Percentiles rank a stretch among this genome's conserved stretches.
Conservation (phyloP, 2,113 vertebrate genomes). For the Antennarius striatus region DNA sequence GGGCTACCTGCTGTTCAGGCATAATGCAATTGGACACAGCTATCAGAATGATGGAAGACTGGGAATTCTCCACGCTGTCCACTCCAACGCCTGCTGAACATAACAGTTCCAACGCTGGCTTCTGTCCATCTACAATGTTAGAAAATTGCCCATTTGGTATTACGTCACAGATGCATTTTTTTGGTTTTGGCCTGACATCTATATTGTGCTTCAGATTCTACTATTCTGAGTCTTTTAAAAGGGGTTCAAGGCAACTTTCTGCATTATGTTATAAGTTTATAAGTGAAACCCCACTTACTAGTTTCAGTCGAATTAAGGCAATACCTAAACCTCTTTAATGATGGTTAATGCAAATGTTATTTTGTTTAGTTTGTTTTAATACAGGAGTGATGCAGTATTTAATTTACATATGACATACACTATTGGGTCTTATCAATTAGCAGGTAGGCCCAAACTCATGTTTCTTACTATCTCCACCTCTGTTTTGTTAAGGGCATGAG, state of each 20-base stretch:
- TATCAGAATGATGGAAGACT: constrained; percentile 88
- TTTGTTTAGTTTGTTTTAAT: no score
- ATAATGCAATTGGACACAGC: constrained; percentile 92
- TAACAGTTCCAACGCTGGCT: constrained; percentile 34
- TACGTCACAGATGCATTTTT: constrained; percentile 66
- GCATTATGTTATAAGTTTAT: background rate
- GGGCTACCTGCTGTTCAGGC: constrained; percentile 93
- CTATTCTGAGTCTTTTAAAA: constrained; percentile 29
- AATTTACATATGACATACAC: no score
- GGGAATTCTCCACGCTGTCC: constrained; percentile 82
- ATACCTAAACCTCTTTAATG: no score
- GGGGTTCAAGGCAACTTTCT: constrained; percentile 3
- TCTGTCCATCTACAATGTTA: constrained; percentile 39
- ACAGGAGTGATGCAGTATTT: no score
- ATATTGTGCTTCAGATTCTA: constrained; percentile 45
- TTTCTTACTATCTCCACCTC: constrained; percentile 52
- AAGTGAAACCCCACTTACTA: no score
- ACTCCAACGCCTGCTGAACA: constrained; percentile 65
- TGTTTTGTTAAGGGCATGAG: constrained; percentile 68
- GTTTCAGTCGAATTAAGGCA: no score
- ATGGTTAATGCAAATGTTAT: no score
- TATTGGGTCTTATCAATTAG: constrained; percentile 7
- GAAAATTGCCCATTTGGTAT: constrained; percentile 65
- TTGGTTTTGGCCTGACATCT: constrained; percentile 24
- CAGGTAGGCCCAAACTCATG: constrained; percentile 28